Evolutionary conservation across 2,113 vertebrate species (phyloP).

Genomic region (Sylvietta virens): DNA sequence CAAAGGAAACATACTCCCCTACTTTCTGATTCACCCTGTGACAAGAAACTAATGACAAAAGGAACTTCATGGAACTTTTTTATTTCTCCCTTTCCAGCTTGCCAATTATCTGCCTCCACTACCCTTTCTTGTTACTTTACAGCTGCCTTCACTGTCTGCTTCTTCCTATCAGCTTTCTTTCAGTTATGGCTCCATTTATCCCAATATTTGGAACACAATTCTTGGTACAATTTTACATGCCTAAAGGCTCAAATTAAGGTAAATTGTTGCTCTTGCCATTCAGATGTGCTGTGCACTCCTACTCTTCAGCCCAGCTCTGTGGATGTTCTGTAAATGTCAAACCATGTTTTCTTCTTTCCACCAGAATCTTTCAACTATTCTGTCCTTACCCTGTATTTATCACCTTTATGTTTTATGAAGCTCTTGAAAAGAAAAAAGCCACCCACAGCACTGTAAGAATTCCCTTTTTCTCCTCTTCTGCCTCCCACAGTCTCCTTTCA

Average conservation of each 20-base stretch:
- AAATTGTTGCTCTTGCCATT: neutral
- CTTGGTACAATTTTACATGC: neutral
- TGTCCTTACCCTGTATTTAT: neutral
- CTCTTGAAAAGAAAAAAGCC: neutral
- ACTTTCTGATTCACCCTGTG: neutral
- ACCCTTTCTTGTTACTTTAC: neutral
- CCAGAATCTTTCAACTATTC: neutral
- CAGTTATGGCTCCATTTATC: neutral
- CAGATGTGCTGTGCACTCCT: neutral
- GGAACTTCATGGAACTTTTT: neutral
- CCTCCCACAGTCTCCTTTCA: neutral
- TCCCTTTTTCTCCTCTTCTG: neutral
- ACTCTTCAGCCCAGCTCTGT: neutral
- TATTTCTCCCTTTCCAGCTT: neutral
- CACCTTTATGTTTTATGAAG: conserved; percentile 6
- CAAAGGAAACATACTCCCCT: neutral
- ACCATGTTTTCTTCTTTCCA: neutral
- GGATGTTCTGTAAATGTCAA: neutral
- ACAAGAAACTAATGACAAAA: neutral
- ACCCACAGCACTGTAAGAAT: neutral
- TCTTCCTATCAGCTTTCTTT: neutral
- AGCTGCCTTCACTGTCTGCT: neutral
- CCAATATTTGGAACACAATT: neutral
- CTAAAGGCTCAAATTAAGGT: neutral
- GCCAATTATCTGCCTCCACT: neutral